Evolutionary conservation across 1,140 invertebrate species (phyloP).

Genomic region (Heterodera carotae): DNA sequence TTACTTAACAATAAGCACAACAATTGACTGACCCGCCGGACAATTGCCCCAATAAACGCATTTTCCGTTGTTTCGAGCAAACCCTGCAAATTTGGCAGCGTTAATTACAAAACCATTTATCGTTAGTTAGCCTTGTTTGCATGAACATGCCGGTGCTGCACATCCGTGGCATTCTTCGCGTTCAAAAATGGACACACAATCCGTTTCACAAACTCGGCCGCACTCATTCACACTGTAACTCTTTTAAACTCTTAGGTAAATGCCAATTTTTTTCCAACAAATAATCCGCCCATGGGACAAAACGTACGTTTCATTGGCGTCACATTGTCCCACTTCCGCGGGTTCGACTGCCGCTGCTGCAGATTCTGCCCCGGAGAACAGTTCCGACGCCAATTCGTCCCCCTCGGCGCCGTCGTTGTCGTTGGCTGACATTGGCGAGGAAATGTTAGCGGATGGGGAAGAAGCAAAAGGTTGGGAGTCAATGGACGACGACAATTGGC

Average conservation of each 20-base stretch:
- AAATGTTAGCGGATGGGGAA: not conserved
- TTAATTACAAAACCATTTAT: not conserved
- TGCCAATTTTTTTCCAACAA: not conserved
- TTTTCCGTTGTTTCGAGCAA: conserved; percentile 54
- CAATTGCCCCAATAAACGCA: conserved; percentile 65
- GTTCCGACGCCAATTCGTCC: too few relatives aligned
- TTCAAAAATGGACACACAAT: conserved; percentile 60
- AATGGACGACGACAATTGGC: too few relatives aligned
- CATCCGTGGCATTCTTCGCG: conserved; percentile 58
- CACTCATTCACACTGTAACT: conserved; percentile 54
- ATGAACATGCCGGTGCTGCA: conserved; percentile 53
- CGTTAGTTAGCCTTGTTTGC: conserved; percentile 36
- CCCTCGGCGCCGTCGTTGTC: not conserved
- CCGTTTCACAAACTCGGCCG: conserved; percentile 60
- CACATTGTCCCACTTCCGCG: conserved; percentile 39
- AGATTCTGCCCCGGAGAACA: not conserved
- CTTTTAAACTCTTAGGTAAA: not conserved
- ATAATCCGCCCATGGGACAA: too few relatives aligned
- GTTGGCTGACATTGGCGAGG: not conserved
- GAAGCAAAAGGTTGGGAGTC: not conserved
- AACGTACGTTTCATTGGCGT: conserved; percentile 54
- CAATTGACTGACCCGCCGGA: conserved; percentile 48
- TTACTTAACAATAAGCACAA: too few relatives aligned
- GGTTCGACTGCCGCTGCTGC: not conserved
- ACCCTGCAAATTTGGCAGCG: conserved; percentile 31